These are phyloP conservation scores for Mesoclemmys tuberculata DNA, from an alignment of 2,113 vertebrate genomes.

Conservation along the genomic window DNA sequence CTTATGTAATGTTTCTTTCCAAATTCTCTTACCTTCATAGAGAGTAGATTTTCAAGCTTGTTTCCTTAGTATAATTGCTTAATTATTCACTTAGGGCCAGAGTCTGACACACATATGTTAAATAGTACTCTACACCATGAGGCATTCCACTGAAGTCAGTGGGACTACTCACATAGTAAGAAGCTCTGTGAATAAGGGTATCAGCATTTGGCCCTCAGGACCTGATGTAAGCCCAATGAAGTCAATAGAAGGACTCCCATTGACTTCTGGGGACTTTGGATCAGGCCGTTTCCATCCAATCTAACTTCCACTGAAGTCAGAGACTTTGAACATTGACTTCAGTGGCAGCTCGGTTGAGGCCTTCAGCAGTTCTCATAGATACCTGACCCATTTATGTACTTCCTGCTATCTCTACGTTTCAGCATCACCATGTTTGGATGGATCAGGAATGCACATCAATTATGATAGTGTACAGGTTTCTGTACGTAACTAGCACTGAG, in stretches of 20 bases:
- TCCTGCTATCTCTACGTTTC: neutral
- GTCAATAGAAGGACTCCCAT: neutral
- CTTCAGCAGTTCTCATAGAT: neutral
- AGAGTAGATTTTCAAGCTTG: neutral
- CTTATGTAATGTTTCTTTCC: constrained; percentile 19
- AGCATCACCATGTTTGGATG: neutral
- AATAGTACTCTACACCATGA: neutral
- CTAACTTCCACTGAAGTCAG: neutral
- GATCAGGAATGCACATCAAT: neutral
- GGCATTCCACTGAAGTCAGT: neutral
- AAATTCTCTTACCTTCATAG: neutral
- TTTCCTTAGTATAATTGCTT: neutral
- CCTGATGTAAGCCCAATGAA: neutral
- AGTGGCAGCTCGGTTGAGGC: neutral
- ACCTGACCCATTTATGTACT: neutral
- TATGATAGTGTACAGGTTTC: neutral
- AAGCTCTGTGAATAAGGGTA: neutral
- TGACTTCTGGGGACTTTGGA: neutral
- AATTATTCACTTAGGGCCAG: neutral
- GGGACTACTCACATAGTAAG: neutral
- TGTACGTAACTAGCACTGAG: too few species aligned
- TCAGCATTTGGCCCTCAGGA: neutral
- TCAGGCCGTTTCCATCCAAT: neutral
- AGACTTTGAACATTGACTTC: neutral
- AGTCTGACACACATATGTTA: neutral